These are phyloP conservation scores for Parauchenoglanis punctatus DNA, from an alignment of 2,797 vertebrate genomes.

Conservation along the genomic window DNA sequence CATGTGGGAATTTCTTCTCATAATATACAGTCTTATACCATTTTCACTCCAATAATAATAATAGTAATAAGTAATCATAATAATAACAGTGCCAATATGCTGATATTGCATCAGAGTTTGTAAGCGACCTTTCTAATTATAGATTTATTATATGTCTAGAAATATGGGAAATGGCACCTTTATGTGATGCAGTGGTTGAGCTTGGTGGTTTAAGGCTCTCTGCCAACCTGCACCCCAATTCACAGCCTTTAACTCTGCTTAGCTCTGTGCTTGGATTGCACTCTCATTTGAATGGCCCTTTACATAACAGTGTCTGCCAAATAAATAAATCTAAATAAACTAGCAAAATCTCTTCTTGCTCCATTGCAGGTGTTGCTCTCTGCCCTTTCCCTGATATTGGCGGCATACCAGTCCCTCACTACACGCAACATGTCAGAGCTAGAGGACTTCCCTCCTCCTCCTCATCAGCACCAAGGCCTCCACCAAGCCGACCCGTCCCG, in stretches of 20 bases:
- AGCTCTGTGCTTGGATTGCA: neutral
- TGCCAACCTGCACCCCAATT: neutral
- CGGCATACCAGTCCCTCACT: neutral
- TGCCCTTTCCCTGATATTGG: neutral
- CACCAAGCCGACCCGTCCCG: slow-evolving; percentile 70
- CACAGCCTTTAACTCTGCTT: neutral
- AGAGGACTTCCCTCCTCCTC: slow-evolving; percentile 71
- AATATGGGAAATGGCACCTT: neutral
- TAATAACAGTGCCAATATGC: neutral
- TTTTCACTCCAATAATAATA: neutral
- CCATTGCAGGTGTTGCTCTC: slow-evolving; percentile 8
- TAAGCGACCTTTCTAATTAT: neutral
- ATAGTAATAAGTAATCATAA: neutral
- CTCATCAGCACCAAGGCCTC: slow-evolving; percentile 55
- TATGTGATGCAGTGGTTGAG: neutral
- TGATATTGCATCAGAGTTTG: neutral
- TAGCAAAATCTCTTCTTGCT: neutral
- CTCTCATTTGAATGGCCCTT: neutral
- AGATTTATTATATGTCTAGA: neutral
- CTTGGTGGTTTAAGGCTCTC: neutral
- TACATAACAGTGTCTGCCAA: neutral
- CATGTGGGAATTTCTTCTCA: slow-evolving; percentile 39
- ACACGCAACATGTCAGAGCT: slow-evolving; percentile 80
- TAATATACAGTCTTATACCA: slow-evolving; percentile 11
- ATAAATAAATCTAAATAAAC: neutral